Evolutionary conservation across 2,888 invertebrate genomes (phyloP).

Genomic region (Galerucella pusilla): DNA sequence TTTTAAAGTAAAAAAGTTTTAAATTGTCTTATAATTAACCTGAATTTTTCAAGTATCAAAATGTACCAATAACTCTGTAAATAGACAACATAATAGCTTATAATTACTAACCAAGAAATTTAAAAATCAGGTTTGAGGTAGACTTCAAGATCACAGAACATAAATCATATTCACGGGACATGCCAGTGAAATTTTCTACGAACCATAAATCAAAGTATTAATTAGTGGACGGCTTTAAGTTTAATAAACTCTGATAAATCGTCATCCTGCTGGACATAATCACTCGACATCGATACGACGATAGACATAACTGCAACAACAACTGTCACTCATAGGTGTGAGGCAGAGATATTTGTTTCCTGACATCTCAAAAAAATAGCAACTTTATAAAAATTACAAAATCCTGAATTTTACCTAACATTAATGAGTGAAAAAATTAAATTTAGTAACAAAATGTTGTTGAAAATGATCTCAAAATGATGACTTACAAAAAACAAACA

Average conservation of each 20-base stretch:
- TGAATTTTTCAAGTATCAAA: neutral
- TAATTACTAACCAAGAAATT: neutral
- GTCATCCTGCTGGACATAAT: slow-evolving; percentile 34
- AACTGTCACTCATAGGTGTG: neutral
- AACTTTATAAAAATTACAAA: too few relatives aligned
- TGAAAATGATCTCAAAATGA: too few relatives aligned
- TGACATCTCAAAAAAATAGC: too few relatives aligned
- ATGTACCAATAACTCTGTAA: neutral
- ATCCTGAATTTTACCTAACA: too few relatives aligned
- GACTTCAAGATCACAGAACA: slow-evolving; percentile 19
- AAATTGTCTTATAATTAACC: neutral
- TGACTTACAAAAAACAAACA: too few relatives aligned
- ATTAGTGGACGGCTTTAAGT: slow-evolving; percentile 43
- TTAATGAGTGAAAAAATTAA: too few relatives aligned
- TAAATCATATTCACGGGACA: slow-evolving; percentile 43
- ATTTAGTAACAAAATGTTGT: too few relatives aligned
- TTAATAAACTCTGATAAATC: slow-evolving; percentile 45
- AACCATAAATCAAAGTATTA: slow-evolving; percentile 47
- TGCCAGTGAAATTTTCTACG: slow-evolving; percentile 43
- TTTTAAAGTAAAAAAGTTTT: neutral
- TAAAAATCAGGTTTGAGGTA: neutral
- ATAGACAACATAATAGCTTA: slow-evolving; percentile 3
- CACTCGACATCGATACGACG: slow-evolving; percentile 16
- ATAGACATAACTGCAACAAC: neutral
- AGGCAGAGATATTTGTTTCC: neutral